phyloP scores from a whole-genome alignment of 2,113 vertebrate species.

The Felis chaus region DNA sequence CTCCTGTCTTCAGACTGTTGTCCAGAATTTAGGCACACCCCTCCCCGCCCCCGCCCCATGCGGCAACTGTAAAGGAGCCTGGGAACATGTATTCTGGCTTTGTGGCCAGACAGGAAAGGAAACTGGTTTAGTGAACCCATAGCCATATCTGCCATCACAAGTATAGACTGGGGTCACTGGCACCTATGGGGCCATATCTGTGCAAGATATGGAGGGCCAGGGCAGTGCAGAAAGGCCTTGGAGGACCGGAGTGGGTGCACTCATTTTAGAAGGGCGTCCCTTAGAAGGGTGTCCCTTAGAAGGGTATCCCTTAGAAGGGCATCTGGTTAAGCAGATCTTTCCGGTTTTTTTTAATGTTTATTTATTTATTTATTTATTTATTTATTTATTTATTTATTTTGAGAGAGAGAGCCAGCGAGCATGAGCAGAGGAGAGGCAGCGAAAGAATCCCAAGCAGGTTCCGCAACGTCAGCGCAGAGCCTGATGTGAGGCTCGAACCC shows the following conservation, averaged over 20 bases:
- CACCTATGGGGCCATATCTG: not conserved
- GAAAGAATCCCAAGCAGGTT: too few relatives aligned
- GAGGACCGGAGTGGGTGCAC: not conserved
- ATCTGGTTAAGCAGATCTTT: not conserved
- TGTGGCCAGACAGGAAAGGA: not conserved
- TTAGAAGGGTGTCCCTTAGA: too few relatives aligned
- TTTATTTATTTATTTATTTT: too few relatives aligned
- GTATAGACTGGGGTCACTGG: not conserved
- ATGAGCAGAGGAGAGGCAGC: too few relatives aligned
- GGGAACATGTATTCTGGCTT: not conserved
- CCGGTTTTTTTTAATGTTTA: not conserved
- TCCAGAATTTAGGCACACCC: not conserved
- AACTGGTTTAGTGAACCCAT: not conserved
- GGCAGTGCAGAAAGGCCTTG: not conserved
- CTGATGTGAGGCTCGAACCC: too few relatives aligned
- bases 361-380: too few relatives aligned
- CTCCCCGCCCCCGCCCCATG: rapidly evolving
- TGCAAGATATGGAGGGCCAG: not conserved
- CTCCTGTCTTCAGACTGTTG: not conserved
- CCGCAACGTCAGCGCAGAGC: too few relatives aligned
- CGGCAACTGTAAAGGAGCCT: not conserved
- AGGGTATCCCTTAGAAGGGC: too few relatives aligned
- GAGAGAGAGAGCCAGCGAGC: too few relatives aligned
- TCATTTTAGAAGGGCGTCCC: not conserved
- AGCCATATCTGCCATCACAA: too few relatives aligned